Conservation (phyloP, 2,113 vertebrate genomes). For the Neoarius graeffei region DNA sequence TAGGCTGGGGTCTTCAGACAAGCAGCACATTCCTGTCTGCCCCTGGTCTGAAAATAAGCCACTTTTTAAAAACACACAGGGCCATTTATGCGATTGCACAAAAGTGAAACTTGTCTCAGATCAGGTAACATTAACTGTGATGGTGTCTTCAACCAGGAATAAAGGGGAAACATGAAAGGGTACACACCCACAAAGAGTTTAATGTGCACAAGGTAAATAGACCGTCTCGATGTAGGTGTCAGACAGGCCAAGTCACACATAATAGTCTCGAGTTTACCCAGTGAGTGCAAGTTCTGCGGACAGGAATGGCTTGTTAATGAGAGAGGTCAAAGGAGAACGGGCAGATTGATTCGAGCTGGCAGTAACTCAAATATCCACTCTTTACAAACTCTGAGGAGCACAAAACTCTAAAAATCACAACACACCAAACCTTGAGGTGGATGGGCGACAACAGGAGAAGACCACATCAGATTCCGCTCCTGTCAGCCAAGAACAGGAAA, state of each 20-base stretch:
- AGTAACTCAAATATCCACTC: too few species aligned
- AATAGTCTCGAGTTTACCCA: too few species aligned
- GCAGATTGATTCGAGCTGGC: not conserved
- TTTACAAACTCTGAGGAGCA: too few species aligned
- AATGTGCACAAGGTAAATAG: too few species aligned
- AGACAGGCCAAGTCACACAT: not conserved
- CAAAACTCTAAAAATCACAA: not conserved
- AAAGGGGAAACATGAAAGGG: not conserved
- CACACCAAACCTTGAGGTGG: not conserved
- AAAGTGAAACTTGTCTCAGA: not conserved
- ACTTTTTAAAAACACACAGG: not conserved
- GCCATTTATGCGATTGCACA: not conserved
- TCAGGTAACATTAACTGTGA: not conserved
- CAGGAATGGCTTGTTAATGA: not conserved
- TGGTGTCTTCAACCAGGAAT: not conserved
- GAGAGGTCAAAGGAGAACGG: not conserved
- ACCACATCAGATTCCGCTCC: not conserved
- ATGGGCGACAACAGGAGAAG: not conserved
- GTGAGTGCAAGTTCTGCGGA: too few species aligned
- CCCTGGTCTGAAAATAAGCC: not conserved
- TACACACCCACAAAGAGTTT: not conserved
- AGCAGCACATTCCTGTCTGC: slow-evolving; percentile 5
- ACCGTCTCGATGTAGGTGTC: not conserved
- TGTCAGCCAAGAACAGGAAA: not conserved
- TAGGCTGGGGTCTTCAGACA: slow-evolving; percentile 17